Evolutionary conservation across 2,113 vertebrate species (phyloP), one percentile per base, ranked within the genome.

Genomic region (Turnix velox): DNA sequence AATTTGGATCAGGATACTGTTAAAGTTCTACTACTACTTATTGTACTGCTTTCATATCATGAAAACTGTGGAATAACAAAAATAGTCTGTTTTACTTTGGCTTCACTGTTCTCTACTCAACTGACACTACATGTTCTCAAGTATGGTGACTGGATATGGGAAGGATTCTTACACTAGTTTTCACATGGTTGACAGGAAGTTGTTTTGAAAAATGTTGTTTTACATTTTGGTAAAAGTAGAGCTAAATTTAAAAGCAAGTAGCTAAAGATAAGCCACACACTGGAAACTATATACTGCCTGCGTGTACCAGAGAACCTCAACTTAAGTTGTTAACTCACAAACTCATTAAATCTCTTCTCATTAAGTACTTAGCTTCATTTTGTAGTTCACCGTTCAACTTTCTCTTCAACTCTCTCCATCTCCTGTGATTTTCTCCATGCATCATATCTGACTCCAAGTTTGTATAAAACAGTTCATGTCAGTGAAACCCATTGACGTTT

Each of bases 311-410:
- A 93, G 94, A 96, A 95, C 43, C 48, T 94, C 89, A 96, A 80
- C 81, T 97, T 97, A 96, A 87, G 90, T 85, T 94, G 76, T 66
- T 96, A 97, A 94, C 95, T 96, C 93, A 95, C 87, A 96, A 97
- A 93, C 88, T 96, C 91, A 84, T 97, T 97, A 97, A 58, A 88
- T 95, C 61, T 94, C 68, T 94, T 67, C 82, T 97, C 68, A 71
- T 97, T 97, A 97, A 97, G 91, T 94, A 96, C 77, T 96, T 95
- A 96, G 78, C 80, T 96, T 83, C 79, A 69, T 96, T 96, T 96
- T n/a, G n/a, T n/a, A 69, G 42, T 87, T 96, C 10, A 2, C 51
- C 92, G 77, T 88, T 97, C 83, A 84, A 95, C 86, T 93, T 88
- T 84, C 83, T 97, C 48, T 92, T 95, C 78, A 94, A 55, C 84